Percentiles rank a stretch among this genome's conserved stretches.
These are phyloP conservation scores for Aplochiton taeniatus DNA, from an alignment of 2,797 vertebrate genomes.

Conservation along the genomic window DNA sequence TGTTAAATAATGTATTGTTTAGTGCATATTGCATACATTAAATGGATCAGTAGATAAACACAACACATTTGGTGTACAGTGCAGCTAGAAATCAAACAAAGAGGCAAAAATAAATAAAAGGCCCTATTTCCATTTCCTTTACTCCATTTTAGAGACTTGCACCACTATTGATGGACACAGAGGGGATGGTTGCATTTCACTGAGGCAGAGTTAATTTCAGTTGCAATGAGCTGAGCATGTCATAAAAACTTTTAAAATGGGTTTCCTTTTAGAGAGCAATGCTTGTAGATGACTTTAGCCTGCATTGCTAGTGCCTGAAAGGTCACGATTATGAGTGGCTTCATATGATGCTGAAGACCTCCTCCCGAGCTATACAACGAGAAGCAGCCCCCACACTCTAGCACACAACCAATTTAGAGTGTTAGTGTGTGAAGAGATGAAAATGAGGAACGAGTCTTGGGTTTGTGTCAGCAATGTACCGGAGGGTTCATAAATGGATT, in stretches of 20 bases:
- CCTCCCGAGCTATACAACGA: constrained; percentile 35
- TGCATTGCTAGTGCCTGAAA: constrained; percentile 38
- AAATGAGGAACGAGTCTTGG: constrained; percentile 64
- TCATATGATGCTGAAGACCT: constrained; percentile 48
- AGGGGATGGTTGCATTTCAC: constrained; percentile 24
- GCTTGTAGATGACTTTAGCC: constrained; percentile 65
- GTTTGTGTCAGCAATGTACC: constrained; percentile 57
- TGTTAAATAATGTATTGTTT: too few relatives aligned
- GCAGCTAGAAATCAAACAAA: too few relatives aligned
- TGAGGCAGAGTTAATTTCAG: constrained; percentile 35
- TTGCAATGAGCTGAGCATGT: constrained; percentile 39
- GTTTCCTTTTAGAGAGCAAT: constrained; percentile 60
- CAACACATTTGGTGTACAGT: too few relatives aligned
- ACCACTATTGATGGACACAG: background rate
- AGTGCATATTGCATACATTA: too few relatives aligned
- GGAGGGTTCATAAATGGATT: constrained; percentile 59
- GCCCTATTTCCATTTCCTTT: too few relatives aligned
- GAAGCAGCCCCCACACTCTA: constrained; percentile 50
- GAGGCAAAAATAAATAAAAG: too few relatives aligned
- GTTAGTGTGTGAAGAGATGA: constrained; percentile 46
- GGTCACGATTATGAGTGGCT: constrained; percentile 57
- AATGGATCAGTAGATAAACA: too few relatives aligned
- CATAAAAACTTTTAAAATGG: constrained; percentile 34
- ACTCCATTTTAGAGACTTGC: too few relatives aligned
- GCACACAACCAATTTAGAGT: constrained; percentile 60